Conservation (phyloP, 1,140 invertebrate genomes). For the Bilobella aurantiaca region DNA sequence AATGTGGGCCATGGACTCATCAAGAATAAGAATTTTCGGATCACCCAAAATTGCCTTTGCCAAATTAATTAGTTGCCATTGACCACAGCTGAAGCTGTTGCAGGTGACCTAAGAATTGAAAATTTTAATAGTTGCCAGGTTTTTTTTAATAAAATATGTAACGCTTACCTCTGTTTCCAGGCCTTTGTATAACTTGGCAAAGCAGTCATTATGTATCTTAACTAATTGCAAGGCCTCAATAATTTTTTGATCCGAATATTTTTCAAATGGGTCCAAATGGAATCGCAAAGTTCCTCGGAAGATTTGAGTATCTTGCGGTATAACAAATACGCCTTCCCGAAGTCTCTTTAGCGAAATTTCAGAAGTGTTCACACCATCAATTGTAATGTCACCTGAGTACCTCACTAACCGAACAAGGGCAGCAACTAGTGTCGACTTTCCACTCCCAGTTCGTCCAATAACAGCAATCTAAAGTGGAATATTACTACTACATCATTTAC, state of each 20-base stretch:
- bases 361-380: background rate
- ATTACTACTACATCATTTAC: background rate
- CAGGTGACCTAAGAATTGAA: too few relatives aligned
- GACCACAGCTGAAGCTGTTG: too few relatives aligned
- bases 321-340: background rate
- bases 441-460: background rate
- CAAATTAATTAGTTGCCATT: too few relatives aligned
- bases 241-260: background rate
- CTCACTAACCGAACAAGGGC: background rate
- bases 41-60: too few relatives aligned
- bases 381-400: background rate
- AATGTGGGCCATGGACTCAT: too few relatives aligned
- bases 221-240: background rate
- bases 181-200: too few relatives aligned
- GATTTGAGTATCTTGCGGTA: background rate
- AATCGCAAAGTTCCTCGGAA: background rate
- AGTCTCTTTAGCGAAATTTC: background rate
- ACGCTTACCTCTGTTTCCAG: too few relatives aligned
- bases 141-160: too few relatives aligned
- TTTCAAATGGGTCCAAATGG: background rate
- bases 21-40: too few relatives aligned
- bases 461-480: background rate
- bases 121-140: too few relatives aligned
- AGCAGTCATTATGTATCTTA: too few relatives aligned
- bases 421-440: background rate